phyloP scores from a whole-genome alignment of 2,888 invertebrate genomes.

The Cepaea hortensis region DNA sequence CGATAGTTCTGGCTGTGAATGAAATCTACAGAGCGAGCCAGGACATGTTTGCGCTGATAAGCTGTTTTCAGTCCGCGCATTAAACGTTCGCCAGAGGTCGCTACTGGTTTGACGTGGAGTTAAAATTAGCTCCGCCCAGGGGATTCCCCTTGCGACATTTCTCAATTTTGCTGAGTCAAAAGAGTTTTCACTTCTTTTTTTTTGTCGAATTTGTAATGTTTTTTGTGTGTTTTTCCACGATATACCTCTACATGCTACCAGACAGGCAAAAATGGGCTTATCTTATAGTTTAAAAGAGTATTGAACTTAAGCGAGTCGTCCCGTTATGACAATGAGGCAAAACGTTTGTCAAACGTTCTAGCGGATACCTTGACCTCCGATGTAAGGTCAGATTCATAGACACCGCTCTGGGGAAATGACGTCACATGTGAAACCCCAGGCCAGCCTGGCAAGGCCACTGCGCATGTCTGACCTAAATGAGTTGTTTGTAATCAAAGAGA shows the following conservation, averaged over 20 bases:
- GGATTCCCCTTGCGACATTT: neutral
- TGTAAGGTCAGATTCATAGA: neutral
- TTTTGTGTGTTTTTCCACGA: neutral
- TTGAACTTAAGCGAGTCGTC: too few relatives aligned
- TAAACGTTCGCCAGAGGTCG: neutral
- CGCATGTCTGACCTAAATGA: conserved; percentile 3
- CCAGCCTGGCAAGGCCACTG: neutral
- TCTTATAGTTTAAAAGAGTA: too few relatives aligned
- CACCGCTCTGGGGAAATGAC: neutral
- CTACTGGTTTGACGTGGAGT: neutral
- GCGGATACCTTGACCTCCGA: neutral
- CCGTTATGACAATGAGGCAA: neutral
- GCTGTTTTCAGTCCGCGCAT: neutral
- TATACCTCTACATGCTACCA: too few relatives aligned
- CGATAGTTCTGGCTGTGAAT: neutral
- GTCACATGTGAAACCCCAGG: neutral
- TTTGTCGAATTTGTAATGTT: neutral
- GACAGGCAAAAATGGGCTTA: too few relatives aligned
- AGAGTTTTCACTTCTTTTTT: neutral
- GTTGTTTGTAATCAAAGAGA: too few relatives aligned
- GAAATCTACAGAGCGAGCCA: neutral
- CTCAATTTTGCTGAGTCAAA: conserved; percentile 13
- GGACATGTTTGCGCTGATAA: neutral
- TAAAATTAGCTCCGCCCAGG: neutral
- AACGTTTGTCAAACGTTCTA: conserved; percentile 5